Conservation (phyloP, 2,888 invertebrate species). For the Caenorhabditis sinica region DNA sequence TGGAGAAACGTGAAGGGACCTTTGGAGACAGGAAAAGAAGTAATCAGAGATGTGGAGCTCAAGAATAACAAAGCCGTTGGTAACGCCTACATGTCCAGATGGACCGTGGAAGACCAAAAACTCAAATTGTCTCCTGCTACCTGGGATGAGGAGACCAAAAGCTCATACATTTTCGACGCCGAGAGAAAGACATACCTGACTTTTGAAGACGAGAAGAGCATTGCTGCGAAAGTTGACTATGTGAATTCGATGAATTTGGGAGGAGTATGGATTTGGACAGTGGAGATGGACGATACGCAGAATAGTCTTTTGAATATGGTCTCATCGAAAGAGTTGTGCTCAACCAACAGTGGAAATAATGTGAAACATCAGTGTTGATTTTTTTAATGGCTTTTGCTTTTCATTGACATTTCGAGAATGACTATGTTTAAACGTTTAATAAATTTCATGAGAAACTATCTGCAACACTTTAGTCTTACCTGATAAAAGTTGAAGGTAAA, state of each 20-base stretch:
- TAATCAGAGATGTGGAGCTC: constrained; percentile 4
- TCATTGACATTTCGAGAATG: neutral
- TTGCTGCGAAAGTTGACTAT: neutral
- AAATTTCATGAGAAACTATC: too few relatives aligned
- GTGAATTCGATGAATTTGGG: constrained; percentile 15
- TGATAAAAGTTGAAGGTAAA: too few relatives aligned
- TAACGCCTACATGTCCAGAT: constrained; percentile 9
- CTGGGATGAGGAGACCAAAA: constrained; percentile 12
- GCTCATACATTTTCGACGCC: neutral
- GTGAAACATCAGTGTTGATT: constrained; percentile 4
- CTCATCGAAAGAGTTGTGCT: neutral
- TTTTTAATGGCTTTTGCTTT: neutral
- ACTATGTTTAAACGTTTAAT: neutral
- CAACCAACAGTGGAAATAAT: neutral
- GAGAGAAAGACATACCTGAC: neutral
- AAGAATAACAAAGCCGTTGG: constrained; percentile 15
- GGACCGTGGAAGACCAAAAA: neutral
- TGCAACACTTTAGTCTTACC: too few relatives aligned
- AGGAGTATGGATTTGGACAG: constrained; percentile 28
- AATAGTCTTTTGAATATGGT: constrained; percentile 16
- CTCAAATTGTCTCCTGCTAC: neutral
- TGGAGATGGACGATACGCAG: constrained; percentile 15
- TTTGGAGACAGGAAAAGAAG: constrained; percentile 4
- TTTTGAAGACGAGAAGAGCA: constrained; percentile 17
- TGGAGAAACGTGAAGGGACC: constrained; percentile 18